Percentiles rank a stretch among this genome's conserved stretches.
Conservation (phyloP, 2,888 invertebrate species). For the Nephrotoma flavescens region DNA sequence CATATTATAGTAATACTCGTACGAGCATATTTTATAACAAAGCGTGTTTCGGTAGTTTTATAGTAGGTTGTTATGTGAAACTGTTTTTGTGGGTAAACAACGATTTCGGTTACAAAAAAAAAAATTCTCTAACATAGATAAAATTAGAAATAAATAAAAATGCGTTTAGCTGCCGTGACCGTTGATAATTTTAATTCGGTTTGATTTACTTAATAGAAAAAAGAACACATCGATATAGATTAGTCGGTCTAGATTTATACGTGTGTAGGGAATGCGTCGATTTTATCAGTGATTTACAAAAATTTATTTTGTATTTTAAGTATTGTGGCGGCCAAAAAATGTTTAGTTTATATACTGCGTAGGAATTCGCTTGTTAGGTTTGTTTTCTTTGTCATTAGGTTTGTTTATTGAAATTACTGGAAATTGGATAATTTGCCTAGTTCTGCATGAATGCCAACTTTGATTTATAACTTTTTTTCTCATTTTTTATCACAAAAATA, state of each 20-base stretch:
- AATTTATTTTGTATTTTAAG: too few species aligned
- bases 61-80: neutral
- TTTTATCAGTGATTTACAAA: neutral
- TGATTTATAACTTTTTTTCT: too few species aligned
- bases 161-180: neutral
- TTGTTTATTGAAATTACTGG: too few species aligned
- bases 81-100: neutral
- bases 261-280: neutral
- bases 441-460: too few species aligned
- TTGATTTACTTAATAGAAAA: neutral
- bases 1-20: neutral
- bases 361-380: too few species aligned
- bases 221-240: neutral
- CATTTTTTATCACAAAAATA: too few species aligned
- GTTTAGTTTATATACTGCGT: too few species aligned
- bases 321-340: too few species aligned
- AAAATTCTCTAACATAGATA: neutral
- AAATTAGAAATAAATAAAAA: neutral
- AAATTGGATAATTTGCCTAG: too few species aligned
- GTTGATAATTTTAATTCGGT: neutral
- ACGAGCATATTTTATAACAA: neutral
- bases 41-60: neutral
- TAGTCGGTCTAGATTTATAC: neutral
- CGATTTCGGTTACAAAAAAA: neutral
- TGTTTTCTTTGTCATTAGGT: too few species aligned